Evolutionary conservation across 2,888 invertebrate species (phyloP).

Genomic region (Drosophila merina): DNA sequence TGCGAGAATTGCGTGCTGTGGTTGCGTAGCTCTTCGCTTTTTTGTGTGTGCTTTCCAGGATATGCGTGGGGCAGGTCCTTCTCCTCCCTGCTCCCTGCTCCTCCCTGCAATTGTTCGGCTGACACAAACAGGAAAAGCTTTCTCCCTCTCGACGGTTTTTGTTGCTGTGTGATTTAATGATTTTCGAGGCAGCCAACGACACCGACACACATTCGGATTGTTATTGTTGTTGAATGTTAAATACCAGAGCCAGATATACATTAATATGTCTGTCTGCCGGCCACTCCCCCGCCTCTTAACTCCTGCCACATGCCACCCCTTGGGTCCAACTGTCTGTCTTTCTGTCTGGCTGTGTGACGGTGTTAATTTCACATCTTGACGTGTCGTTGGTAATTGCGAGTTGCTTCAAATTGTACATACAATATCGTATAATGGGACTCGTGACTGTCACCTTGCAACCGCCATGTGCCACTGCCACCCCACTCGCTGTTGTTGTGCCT

Average conservation of each 20-base stretch:
- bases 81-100: conserved; percentile 18
- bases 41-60: conserved; percentile 48
- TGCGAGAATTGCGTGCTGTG: conserved; percentile 79
- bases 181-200: conserved; percentile 67
- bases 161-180: conserved; percentile 74
- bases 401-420: conserved; percentile 73
- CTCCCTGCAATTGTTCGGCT: conserved; percentile 69
- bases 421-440: conserved; percentile 60
- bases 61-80: conserved; percentile 55
- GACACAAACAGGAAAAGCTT: conserved; percentile 73
- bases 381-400: conserved; percentile 80
- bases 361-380: conserved; percentile 80
- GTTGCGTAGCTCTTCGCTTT: conserved; percentile 66
- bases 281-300: conserved; percentile 24
- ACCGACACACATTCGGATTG: conserved; percentile 50
- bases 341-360: conserved; percentile 69
- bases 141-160: conserved; percentile 29
- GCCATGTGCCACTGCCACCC: neutral
- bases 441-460: conserved; percentile 57
- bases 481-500: conserved; percentile 51
- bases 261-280: conserved; percentile 66
- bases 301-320: conserved; percentile 1
- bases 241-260: conserved; percentile 75
- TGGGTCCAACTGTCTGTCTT: conserved; percentile 17
- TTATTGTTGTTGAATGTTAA: conserved; percentile 78